Evolutionary conservation across 2,797 vertebrate genomes (phyloP).

Genomic region (Cetoscarus ocellatus): DNA sequence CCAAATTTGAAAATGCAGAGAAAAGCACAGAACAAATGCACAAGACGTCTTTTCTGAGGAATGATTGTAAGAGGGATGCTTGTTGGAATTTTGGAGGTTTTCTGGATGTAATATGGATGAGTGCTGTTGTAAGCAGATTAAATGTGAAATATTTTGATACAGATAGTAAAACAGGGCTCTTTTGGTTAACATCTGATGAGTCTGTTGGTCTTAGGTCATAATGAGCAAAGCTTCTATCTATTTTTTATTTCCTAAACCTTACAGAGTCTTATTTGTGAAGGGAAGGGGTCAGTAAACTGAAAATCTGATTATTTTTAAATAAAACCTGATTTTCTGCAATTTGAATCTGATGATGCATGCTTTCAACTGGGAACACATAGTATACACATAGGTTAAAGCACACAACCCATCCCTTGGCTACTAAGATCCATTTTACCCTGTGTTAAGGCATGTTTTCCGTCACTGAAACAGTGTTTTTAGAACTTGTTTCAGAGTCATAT

Average conservation of each 20-base stretch:
- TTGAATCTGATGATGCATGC: conserved; percentile 63
- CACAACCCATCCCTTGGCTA: conserved; percentile 44
- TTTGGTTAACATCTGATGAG: conserved; percentile 47
- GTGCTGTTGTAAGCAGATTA: conserved; percentile 51
- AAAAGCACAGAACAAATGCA: conserved; percentile 40
- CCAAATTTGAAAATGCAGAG: conserved; percentile 42
- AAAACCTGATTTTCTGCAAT: conserved; percentile 54
- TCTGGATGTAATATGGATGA: conserved; percentile 46
- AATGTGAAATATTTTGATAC: conserved; percentile 62
- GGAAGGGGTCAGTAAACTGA: conserved; percentile 40
- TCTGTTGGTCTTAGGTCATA: conserved; percentile 38
- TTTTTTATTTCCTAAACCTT: conserved; percentile 42
- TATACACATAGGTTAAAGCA: conserved; percentile 47
- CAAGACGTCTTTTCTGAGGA: conserved; percentile 43
- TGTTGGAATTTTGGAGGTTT: conserved; percentile 40
- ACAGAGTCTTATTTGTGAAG: conserved; percentile 32
- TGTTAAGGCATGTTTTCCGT: conserved; percentile 58
- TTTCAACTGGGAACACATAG: conserved; percentile 56
- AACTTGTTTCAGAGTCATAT: conserved; percentile 58
- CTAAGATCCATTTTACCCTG: conserved; percentile 41
- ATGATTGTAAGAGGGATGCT: conserved; percentile 43
- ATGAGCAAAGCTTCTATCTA: conserved; percentile 57
- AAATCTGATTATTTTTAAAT: conserved; percentile 40
- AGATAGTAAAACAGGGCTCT: conserved; percentile 43
- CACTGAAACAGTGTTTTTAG: conserved; percentile 47